Evolutionary conservation across 2,113 vertebrate genomes (phyloP).

Genomic region (Condylura cristata): DNA sequence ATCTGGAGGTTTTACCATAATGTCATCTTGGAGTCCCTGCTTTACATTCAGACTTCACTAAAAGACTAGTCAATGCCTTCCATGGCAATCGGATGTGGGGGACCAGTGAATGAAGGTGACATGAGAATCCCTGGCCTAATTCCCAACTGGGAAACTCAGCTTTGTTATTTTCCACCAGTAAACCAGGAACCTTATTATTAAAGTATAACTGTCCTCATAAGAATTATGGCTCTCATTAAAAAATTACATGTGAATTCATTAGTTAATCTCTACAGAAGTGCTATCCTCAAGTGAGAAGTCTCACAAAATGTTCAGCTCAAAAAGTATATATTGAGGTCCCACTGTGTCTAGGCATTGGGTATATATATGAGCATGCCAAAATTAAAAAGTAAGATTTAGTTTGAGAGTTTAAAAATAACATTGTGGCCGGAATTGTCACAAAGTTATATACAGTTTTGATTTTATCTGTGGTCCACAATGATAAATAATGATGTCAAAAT

Average conservation of each 20-base stretch:
- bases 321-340: background rate
- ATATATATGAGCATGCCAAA: background rate
- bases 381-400: conserved; percentile 51
- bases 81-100: background rate
- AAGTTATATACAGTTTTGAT: conserved; percentile 50
- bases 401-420: conserved; percentile 37
- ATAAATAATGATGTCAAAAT: conserved; percentile 59
- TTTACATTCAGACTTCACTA: background rate
- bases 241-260: conserved; percentile 35
- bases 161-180: conserved; percentile 38
- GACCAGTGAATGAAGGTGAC: background rate
- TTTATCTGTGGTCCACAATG: conserved; percentile 38
- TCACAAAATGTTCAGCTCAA: conserved; percentile 2
- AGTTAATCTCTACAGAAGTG: background rate
- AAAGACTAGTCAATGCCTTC: conserved; percentile 31
- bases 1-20: background rate
- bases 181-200: conserved; percentile 24
- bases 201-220: background rate
- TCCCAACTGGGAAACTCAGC: background rate
- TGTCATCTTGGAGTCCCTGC: background rate
- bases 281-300: background rate
- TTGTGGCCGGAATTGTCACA: background rate
- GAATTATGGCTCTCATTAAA: conserved; percentile 41
- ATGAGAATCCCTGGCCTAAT: conserved; percentile 9
- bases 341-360: background rate